Evolutionary conservation across 2,888 invertebrate genomes (phyloP).

Genomic region (Panzeria rudis): DNA sequence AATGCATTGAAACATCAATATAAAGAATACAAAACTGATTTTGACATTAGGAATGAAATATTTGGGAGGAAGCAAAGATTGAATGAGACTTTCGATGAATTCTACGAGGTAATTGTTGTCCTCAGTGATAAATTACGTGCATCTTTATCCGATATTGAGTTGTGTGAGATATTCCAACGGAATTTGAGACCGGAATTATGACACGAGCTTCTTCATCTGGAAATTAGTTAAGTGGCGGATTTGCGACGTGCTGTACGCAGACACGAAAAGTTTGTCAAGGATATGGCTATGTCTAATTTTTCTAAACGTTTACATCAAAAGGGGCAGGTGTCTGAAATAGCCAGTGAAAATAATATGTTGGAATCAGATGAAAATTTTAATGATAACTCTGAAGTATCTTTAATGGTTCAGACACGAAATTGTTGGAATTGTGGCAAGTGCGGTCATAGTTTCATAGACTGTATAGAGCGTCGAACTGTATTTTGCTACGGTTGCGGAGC

Average conservation of each 20-base stretch:
- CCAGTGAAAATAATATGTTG: background rate
- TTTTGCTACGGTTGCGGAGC: conserved; percentile 24
- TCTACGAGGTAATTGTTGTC: background rate
- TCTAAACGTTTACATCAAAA: background rate
- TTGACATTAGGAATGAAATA: conserved; percentile 14
- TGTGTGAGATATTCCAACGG: no score
- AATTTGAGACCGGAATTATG: background rate
- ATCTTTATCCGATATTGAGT: no score
- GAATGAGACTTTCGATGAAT: conserved; percentile 6
- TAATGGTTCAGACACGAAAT: background rate
- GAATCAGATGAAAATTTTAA: background rate
- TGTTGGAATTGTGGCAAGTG: background rate
- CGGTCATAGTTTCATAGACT: no score
- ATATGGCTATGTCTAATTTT: background rate
- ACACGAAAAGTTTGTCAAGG: conserved; percentile 16
- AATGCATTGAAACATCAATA: background rate
- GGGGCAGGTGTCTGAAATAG: background rate
- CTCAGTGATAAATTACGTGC: background rate
- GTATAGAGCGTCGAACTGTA: background rate
- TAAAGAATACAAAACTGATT: conserved; percentile 8
- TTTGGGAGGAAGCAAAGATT: conserved; percentile 2
- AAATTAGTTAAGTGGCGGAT: background rate
- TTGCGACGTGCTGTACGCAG: conserved; percentile 2
- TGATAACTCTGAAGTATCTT: background rate
- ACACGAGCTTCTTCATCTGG: conserved; percentile 7